Evolutionary conservation across 2,113 vertebrate genomes (phyloP), one percentile per base, ranked within the genome.

Genomic region (Pteruthius melanotis): DNA sequence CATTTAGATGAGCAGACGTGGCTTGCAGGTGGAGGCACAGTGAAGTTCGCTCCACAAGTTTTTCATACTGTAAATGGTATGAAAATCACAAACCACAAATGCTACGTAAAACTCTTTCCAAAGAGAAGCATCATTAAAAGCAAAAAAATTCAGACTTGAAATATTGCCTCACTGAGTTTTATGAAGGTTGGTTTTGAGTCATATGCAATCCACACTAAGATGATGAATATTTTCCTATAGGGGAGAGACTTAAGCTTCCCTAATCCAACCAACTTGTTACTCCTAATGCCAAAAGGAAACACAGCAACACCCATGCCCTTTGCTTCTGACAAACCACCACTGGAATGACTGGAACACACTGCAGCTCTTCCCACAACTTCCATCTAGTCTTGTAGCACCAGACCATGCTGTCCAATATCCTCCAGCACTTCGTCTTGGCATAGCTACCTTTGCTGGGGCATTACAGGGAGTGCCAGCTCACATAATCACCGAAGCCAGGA

Each of bases 201-300:
- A 96, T 87, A 92, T 52, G 54, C 88, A 96, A 88, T 63, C 60
- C 86, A 84, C 72, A 89, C 74, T 84, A 96, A 57, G 69, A 91
- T 93, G 93, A 96, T 95, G 77, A 96, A 56, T 95, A 92, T 92
- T 95, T 97, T 97, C 96, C 95, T 96, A 95, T 53, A 96, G 79
- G n/a, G 79, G 87, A 94, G 94, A 94, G 91, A 96, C 95, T 94
- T 84, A 78, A 89, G 44, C 68, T 96, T 93, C 60, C 86, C 69
- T 95, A 95, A 92, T 84, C 65, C 90, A 90, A 91, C 69, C 71
- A 83, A 92, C 83, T 96, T 86, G 92, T 92, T 94, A 78, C 44
- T 90, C 86, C 80, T 92, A 89, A 96, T 87, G 92, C 92, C 88
- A 92, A 96, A 70, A 96, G 94, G 95, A 95, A 97, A 94, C 7